These are phyloP conservation scores for Cydia splendana DNA, from an alignment of 1,140 invertebrate species.

Conservation along the genomic window DNA sequence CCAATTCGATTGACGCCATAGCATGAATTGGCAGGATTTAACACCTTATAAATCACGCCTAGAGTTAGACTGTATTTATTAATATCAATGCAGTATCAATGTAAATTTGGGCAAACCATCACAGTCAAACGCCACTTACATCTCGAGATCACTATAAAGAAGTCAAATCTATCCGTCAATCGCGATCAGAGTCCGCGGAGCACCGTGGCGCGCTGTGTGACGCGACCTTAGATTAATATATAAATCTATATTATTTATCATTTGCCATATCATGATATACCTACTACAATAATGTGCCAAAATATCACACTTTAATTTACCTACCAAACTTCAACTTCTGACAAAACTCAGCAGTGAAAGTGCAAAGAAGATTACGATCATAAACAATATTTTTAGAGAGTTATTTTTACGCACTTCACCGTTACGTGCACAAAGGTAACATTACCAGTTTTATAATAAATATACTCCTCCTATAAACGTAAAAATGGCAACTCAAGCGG, in stretches of 20 bases:
- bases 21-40: no score
- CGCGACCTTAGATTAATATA: no score
- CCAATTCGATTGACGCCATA: no score
- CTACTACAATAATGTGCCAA: constrained; percentile 52
- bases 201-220: constrained; percentile 54
- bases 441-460: neutral
- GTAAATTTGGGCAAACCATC: neutral
- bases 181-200: constrained; percentile 57
- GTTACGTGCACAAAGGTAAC: neutral
- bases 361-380: neutral
- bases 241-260: no score
- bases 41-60: no score
- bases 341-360: neutral
- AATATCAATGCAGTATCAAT: no score
- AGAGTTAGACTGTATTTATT: no score
- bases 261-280: no score
- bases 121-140: constrained; percentile 50
- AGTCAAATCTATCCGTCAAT: constrained; percentile 68
- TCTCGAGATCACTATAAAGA: constrained; percentile 59
- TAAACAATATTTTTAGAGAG: constrained; percentile 3
- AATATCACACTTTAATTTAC: constrained; percentile 38
- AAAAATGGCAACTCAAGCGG: neutral
- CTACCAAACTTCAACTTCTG: neutral
- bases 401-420: neutral
- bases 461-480: neutral